phyloP scores from a whole-genome alignment of 2,888 invertebrate genomes.

The Oxycera nigricornis region DNA sequence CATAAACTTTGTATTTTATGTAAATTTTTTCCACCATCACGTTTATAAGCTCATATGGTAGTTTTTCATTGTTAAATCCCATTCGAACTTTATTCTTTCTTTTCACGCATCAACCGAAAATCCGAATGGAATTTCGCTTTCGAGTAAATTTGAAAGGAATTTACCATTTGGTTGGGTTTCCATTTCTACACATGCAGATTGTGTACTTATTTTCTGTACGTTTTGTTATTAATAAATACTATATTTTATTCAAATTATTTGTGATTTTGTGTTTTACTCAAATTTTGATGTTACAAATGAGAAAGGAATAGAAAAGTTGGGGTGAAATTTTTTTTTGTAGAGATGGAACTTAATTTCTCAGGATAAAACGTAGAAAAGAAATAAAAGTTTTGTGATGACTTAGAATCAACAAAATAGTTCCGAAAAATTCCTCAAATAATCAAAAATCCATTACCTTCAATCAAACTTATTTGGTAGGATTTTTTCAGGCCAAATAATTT shows the following conservation, averaged over 20 bases:
- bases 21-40: not conserved
- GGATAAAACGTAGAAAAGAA: no score
- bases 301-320: no score
- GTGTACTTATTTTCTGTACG: constrained; percentile 1
- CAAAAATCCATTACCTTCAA: no score
- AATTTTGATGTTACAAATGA: no score
- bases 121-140: not conserved
- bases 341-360: no score
- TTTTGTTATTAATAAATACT: constrained; percentile 30
- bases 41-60: not conserved
- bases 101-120: not conserved
- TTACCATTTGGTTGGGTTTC: constrained; percentile 21
- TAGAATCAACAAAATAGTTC: no score
- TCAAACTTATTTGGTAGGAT: no score
- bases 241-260: constrained; percentile 23
- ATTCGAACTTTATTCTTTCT: not conserved
- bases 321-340: no score
- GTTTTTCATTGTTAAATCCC: constrained; percentile 3
- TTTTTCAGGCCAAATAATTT: no score
- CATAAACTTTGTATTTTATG: constrained; percentile 23
- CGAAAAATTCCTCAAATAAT: no score
- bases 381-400: no score
- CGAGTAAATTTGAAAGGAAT: not conserved
- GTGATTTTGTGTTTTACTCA: no score
- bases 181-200: constrained; percentile 9